These are phyloP conservation scores for Tyrophagus putrescentiae DNA, from an alignment of 1,140 invertebrate genomes.

Conservation along the genomic window DNA sequence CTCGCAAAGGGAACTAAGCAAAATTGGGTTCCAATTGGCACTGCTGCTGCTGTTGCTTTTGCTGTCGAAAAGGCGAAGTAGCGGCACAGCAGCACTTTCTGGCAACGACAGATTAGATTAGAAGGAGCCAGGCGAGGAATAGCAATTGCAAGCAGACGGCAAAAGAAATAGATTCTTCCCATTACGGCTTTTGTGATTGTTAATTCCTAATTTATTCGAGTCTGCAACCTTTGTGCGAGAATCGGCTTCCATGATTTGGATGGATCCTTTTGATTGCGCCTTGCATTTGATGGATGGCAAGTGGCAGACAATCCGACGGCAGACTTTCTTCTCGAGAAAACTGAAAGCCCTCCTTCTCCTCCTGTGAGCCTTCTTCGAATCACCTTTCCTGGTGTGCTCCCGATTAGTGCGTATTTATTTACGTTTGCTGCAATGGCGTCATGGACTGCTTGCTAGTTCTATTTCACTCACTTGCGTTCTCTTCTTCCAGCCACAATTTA, in stretches of 20 bases:
- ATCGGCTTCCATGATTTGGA: too few relatives aligned
- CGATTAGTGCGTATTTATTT: neutral
- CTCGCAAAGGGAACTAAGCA: neutral
- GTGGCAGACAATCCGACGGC: neutral
- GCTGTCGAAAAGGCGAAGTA: too few relatives aligned
- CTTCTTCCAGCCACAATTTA: too few relatives aligned
- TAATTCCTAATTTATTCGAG: slow-evolving; percentile 9
- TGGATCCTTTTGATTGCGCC: neutral
- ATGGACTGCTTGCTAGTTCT: too few relatives aligned
- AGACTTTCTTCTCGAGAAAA: neutral
- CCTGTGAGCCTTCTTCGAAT: neutral
- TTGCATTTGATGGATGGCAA: slow-evolving; percentile 1
- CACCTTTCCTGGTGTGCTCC: neutral
- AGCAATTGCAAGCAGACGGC: neutral
- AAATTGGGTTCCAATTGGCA: too few relatives aligned
- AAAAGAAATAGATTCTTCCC: neutral
- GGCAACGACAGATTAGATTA: slow-evolving; percentile 11
- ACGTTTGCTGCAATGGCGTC: too few relatives aligned
- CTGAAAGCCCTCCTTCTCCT: neutral
- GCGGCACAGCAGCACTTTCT: too few relatives aligned
- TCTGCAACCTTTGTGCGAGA: slow-evolving; percentile 3
- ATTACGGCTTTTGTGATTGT: slow-evolving; percentile 9
- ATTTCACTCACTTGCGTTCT: too few relatives aligned
- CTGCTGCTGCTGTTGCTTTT: too few relatives aligned
- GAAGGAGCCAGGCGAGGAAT: neutral